Evolutionary conservation across 2,888 invertebrate genomes (phyloP).

Genomic region (Tenthredo notha): DNA sequence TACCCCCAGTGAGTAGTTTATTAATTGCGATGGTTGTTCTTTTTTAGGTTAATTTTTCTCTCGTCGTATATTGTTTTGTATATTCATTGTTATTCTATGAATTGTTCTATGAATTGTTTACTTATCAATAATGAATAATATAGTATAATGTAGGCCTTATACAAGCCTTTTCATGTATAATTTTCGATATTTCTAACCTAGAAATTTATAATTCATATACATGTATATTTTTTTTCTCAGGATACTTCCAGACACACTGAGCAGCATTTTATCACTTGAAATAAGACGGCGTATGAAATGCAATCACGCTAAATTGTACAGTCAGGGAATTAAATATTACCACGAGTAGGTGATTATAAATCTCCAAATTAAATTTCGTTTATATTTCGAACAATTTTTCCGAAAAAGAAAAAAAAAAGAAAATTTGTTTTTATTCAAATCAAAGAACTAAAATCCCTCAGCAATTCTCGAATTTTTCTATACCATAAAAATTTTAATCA

Average conservation of each 20-base stretch:
- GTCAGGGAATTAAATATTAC: slow-evolving; percentile 81
- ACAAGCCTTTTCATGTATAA: not conserved
- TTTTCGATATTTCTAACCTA: not conserved
- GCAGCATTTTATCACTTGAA: slow-evolving; percentile 86
- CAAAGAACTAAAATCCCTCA: not conserved
- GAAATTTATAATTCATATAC: slow-evolving; percentile 25
- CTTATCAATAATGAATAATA: slow-evolving; percentile 31
- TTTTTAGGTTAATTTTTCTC: slow-evolving; percentile 3
- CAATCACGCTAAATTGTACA: slow-evolving; percentile 82
- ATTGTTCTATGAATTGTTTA: slow-evolving; percentile 50
- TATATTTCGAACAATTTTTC: not conserved
- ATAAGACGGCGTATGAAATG: slow-evolving; percentile 84
- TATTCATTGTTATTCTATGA: slow-evolving; percentile 30
- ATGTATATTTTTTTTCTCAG: slow-evolving; percentile 74
- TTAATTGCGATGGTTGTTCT: not conserved
- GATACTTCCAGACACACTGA: slow-evolving; percentile 82
- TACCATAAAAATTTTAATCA: not conserved
- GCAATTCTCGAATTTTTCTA: not conserved
- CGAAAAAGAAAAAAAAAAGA: not conserved
- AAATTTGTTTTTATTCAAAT: too few species aligned
- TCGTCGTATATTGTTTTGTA: not conserved
- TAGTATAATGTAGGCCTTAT: not conserved
- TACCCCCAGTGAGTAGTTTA: slow-evolving; percentile 80
- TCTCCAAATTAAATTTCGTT: not conserved
- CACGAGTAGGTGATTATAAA: slow-evolving; percentile 75